Evolutionary conservation across 1,140 invertebrate genomes (phyloP), one percentile per base, ranked within the genome.

Genomic region (Neuroterus valhalla): DNA sequence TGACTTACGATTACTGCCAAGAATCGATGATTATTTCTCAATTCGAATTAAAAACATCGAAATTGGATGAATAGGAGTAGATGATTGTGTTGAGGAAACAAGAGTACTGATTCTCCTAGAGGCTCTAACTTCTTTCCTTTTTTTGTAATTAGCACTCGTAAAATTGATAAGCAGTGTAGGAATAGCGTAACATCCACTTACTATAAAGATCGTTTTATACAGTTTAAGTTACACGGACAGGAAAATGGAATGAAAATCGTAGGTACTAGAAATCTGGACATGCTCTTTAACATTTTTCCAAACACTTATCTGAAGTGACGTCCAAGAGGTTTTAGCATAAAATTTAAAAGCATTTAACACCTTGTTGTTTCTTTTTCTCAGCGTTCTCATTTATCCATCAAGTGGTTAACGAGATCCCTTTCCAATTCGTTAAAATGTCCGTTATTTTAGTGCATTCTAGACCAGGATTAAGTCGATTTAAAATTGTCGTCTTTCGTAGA

Each of bases 341-440:
- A 62, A 14, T 62, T 62, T 62, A 62, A 62, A 26, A n/a, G 55
- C 23, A 31, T 5, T 62, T 62, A 62, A 62, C 55, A 62, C 26
- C 55, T 62, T 38, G 31, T 38, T 38, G 31, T 38, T 38, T 38
- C 31, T 38, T 38, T 38, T 38, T 8, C 31, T 10, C 1, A 38
- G 31, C 10, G 31, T 38, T 38, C 1, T 38, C 31, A 10, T 38
- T 38, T 38, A 0, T 38, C 31, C 31, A 38, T 5, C 31, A 8
- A 38, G 31, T 38, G 31, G 31, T 38, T 38, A 38, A 38, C 31
- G 31, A 38, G 31, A 38, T 38, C 31, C 31, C 4, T 38, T 38
- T 38, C 31, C 31, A 38, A 38, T 38, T 38, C 4, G 10, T 38
- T 38, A 10, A 38, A 38, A 38, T 38, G 6, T 38, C 31, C 31